Evolutionary conservation across 2,113 vertebrate species (phyloP).

Genomic region (Protobothrops mucrosquamatus): DNA sequence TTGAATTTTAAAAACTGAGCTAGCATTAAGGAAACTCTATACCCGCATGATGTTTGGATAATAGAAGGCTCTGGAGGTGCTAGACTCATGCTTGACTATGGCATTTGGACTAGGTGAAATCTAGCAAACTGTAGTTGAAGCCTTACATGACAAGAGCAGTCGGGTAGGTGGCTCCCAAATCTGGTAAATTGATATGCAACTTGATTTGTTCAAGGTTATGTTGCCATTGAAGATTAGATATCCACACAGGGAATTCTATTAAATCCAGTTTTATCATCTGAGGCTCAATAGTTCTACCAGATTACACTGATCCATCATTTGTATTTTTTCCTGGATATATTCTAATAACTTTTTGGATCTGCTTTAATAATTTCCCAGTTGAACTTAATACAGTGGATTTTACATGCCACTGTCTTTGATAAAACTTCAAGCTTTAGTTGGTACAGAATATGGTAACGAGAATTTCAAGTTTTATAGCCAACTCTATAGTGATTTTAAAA

Average conservation of each 20-base stretch:
- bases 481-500: neutral
- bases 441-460: neutral
- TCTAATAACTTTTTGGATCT: neutral
- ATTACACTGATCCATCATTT: neutral
- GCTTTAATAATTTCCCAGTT: neutral
- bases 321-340: neutral
- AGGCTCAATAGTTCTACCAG: neutral
- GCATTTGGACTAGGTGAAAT: neutral
- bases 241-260: neutral
- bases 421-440: neutral
- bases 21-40: conserved; percentile 7
- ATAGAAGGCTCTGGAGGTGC: neutral
- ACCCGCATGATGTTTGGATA: neutral
- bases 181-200: neutral
- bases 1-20: conserved; percentile 21
- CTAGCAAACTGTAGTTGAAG: neutral
- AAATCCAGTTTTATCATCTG: neutral
- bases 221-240: neutral
- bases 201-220: neutral
- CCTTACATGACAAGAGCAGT: neutral
- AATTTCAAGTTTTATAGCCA: neutral
- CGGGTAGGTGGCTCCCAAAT: neutral
- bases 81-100: too few species aligned
- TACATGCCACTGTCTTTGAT: neutral
- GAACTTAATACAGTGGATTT: neutral